Conservation (phyloP, 1,140 invertebrate species). For the Bilobella aurantiaca region DNA sequence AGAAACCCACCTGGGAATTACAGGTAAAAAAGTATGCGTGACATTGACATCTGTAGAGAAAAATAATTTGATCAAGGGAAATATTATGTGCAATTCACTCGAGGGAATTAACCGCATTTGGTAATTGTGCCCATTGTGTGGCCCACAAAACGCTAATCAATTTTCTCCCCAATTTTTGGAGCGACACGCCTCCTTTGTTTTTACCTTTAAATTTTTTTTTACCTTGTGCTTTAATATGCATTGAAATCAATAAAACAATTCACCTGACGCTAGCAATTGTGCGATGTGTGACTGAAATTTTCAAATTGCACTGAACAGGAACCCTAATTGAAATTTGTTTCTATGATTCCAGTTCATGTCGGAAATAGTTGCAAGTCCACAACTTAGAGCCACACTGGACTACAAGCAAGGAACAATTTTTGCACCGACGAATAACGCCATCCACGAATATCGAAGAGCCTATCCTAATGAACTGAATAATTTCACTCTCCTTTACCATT, state of each 20-base stretch:
- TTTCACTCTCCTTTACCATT: constrained; percentile 32
- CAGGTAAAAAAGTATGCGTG: too few relatives aligned
- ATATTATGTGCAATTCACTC: too few relatives aligned
- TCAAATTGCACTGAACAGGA: too few relatives aligned
- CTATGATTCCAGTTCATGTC: constrained; percentile 28
- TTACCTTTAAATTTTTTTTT: neutral
- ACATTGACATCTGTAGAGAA: too few relatives aligned
- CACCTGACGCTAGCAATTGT: neutral
- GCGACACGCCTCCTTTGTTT: too few relatives aligned
- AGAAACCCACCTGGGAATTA: too few relatives aligned
- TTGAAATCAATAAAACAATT: neutral
- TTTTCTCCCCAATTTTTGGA: neutral
- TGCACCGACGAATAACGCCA: constrained; percentile 31
- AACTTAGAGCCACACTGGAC: constrained; percentile 19
- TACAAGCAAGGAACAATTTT: constrained; percentile 27
- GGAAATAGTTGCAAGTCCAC: constrained; percentile 13
- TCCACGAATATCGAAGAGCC: constrained; percentile 11
- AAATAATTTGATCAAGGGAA: too few relatives aligned
- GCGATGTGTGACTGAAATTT: too few relatives aligned
- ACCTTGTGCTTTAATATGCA: neutral
- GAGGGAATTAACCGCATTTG: too few relatives aligned
- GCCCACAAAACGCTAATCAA: too few relatives aligned
- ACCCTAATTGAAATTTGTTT: neutral
- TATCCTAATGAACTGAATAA: constrained; percentile 24
- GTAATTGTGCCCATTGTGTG: too few relatives aligned